A percentile compares a stretch with the other conserved stretches of the same genome.
phyloP scores from a whole-genome alignment of 2,113 vertebrate genomes.

The Furnarius figulus region DNA sequence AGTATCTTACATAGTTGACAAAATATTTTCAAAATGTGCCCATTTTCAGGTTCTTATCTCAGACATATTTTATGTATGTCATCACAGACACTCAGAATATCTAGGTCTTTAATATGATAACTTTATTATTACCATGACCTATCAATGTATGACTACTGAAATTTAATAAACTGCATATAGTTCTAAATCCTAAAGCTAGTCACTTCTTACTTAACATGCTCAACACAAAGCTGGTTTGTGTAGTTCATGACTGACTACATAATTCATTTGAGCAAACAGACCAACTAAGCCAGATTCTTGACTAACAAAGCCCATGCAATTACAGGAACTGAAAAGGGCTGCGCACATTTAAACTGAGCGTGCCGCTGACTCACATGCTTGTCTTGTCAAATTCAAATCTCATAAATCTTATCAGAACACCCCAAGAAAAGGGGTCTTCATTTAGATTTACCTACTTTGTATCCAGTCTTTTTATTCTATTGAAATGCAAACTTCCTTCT shows the following conservation, averaged over 20 bases:
- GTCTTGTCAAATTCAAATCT: background rate
- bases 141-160: background rate
- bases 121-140: conserved; percentile 22
- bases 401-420: background rate
- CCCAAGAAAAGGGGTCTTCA: background rate
- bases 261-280: background rate
- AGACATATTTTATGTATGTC: conserved; percentile 50
- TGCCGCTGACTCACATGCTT: background rate
- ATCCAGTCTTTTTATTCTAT: background rate
- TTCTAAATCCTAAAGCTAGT: background rate
- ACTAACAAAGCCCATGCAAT: background rate
- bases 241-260: background rate
- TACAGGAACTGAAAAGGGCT: background rate
- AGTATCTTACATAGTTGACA: background rate
- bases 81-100: conserved; percentile 12
- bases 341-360: background rate
- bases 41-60: conserved; percentile 29
- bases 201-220: background rate
- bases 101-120: background rate
- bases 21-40: conserved; percentile 31
- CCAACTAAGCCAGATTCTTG: background rate
- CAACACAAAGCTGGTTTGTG: background rate
- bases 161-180: background rate
- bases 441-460: background rate
- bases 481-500: background rate